Percentiles rank a stretch among this genome's conserved stretches.
Evolutionary conservation across 2,797 vertebrate genomes (phyloP).

Genomic region (Semaprochilodus insignis): DNA sequence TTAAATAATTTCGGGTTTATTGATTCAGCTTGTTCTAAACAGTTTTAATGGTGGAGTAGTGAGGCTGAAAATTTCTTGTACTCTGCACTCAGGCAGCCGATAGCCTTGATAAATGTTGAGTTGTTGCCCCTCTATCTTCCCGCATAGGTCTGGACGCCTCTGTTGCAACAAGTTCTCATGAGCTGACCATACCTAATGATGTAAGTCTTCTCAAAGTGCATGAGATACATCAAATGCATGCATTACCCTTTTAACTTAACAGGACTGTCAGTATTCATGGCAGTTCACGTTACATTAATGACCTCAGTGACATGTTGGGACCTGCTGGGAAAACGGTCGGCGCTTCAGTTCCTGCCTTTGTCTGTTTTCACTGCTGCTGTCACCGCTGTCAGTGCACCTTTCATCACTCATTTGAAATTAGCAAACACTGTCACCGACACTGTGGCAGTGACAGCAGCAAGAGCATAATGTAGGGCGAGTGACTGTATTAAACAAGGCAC

Average conservation of each 20-base stretch:
- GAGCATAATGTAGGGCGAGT: conserved; percentile 4
- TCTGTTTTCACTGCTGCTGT: conserved; percentile 19
- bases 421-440: background rate
- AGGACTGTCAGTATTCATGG: conserved; percentile 29
- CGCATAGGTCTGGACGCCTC: conserved; percentile 86
- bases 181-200: conserved; percentile 94
- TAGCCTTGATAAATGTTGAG: background rate
- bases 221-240: conserved; percentile 52
- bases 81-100: conserved; percentile 4
- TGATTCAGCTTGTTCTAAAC: conserved; percentile 20
- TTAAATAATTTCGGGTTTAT: conserved; percentile 31
- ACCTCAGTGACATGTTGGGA: conserved; percentile 14
- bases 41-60: conserved; percentile 16
- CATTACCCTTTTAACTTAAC: conserved; percentile 20
- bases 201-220: conserved; percentile 79
- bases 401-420: conserved; percentile 20
- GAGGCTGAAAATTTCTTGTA: conserved; percentile 11
- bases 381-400: conserved; percentile 4
- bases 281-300: conserved; percentile 38
- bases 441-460: background rate
- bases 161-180: conserved; percentile 90
- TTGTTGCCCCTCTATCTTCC: conserved; percentile 68
- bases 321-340: conserved; percentile 16
- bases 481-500: background rate
- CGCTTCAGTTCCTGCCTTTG: conserved; percentile 10